Evolutionary conservation across 2,797 vertebrate species (phyloP).

Genomic region (Hafferia zeledoni): DNA sequence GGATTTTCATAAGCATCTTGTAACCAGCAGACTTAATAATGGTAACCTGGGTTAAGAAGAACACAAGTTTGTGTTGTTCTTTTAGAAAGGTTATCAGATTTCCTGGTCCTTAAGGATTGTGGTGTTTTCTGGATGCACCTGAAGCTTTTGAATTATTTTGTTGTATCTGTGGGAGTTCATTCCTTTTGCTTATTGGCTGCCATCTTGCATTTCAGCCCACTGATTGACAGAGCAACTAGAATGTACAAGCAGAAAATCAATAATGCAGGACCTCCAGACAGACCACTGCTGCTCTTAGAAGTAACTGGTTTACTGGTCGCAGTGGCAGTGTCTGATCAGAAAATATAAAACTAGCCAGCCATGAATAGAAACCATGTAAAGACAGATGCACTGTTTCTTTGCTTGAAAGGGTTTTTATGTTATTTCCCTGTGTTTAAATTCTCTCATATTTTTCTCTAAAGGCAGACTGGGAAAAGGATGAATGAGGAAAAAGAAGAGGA

Average conservation of each 20-base stretch:
- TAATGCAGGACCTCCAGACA: slow-evolving; percentile 87
- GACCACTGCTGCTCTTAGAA: slow-evolving; percentile 82
- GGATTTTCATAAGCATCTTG: background rate
- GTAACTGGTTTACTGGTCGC: slow-evolving; percentile 86
- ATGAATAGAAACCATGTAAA: slow-evolving; percentile 89
- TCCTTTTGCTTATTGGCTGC: slow-evolving; percentile 85
- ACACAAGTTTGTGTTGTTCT: background rate
- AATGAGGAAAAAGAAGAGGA: background rate
- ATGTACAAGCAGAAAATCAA: slow-evolving; percentile 89
- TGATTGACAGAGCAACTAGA: slow-evolving; percentile 90
- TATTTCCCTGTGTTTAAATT: slow-evolving; percentile 77
- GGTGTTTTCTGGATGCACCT: slow-evolving; percentile 3
- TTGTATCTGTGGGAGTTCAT: slow-evolving; percentile 77
- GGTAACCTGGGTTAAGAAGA: background rate
- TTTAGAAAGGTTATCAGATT: slow-evolving; percentile 23
- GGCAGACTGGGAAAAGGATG: background rate
- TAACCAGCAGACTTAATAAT: background rate
- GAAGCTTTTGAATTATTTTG: slow-evolving; percentile 52
- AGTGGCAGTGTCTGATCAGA: slow-evolving; percentile 86
- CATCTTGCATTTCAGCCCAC: slow-evolving; percentile 89
- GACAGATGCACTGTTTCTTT: slow-evolving; percentile 79
- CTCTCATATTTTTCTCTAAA: slow-evolving; percentile 67
- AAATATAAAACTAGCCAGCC: slow-evolving; percentile 89
- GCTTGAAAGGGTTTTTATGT: slow-evolving; percentile 77
- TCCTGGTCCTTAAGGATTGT: slow-evolving; percentile 3